Base-by-base conservation (phyloP, 2,113 vertebrate species). In the Oophaga pumilio region DNA sequence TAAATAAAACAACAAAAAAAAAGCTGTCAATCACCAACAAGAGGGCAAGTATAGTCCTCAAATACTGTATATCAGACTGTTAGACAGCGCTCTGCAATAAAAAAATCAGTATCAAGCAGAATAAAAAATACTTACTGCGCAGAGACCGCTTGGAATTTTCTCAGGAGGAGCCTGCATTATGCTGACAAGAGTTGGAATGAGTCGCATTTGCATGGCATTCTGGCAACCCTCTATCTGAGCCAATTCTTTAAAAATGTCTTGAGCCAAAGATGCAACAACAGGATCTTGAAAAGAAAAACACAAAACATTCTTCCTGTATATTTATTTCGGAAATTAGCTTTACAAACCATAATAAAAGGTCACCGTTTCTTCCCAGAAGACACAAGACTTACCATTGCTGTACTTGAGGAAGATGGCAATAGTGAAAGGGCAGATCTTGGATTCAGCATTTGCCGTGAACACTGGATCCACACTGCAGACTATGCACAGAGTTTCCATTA, bases 181-280 rank as follows among this genome's bases (percentile, higher is more conserved):
- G 96, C 97, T 99, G 94, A 98, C 94, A 73, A 99, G 96, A 0
- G 98, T 99, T 85, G 98, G 98, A 88, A 99, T 99, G 84, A 99
- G 96, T 57, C 98, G 95, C 96, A 97, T 97, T 93, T 99, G 98
- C 98, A 99, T 97, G 73, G 98, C 97, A 74, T 95, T 97, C 92
- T 99, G 98, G 90, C 98, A 99, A 82, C 96, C 97, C 92, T 99
- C 97, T 12, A 99, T 97, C 90, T 98, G 98, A 60, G 98, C 97
- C 90, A 99, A 93, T 89, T 99, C 98, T 93, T 99, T 99, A 91
- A 99, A 99, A 93, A 99, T 97, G 92, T 99, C 98, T 93, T 99
- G 97, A 81, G 97, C 97, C 93, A 99, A 92, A 11, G 98, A 98
- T 8, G 98, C 97, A 68, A 99, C 98, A 76, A 99, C 98, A 18